These are phyloP conservation scores for Philopotamus ludificatus DNA, from an alignment of 1,140 invertebrate genomes.

Conservation along the genomic window DNA sequence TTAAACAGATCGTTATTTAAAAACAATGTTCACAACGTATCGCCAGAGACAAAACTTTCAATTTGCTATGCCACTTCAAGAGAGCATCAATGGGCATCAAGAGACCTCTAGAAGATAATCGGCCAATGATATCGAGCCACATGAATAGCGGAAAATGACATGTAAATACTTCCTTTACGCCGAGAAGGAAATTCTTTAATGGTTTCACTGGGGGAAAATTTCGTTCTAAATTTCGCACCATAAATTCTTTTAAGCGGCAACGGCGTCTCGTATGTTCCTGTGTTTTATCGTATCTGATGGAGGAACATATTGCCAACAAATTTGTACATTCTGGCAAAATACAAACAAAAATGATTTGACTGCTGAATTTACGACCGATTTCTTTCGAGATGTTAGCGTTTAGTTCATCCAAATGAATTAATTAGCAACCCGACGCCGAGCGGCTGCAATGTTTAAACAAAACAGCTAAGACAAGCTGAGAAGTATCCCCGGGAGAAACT, in stretches of 20 bases:
- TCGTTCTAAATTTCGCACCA: not conserved
- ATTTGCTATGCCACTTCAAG: no score
- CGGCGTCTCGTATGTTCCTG: not conserved
- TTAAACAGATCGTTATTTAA: no score
- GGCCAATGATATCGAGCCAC: not conserved
- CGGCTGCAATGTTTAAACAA: constrained; percentile 15
- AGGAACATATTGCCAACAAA: no score
- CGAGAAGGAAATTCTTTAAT: constrained; percentile 4
- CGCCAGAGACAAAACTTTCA: no score
- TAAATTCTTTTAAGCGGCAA: constrained; percentile 7
- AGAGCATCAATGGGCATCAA: no score
- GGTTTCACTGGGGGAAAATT: not conserved
- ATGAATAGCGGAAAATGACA: not conserved
- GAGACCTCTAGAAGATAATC: not conserved
- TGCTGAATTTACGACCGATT: no score
- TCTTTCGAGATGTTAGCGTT: not conserved
- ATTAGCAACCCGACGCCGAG: constrained; percentile 19
- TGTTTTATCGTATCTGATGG: constrained; percentile 8
- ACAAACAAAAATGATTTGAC: no score
- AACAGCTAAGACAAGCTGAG: constrained; percentile 18
- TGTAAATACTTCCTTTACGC: not conserved
- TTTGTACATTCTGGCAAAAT: no score
- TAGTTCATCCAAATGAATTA: constrained; percentile 15
- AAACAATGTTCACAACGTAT: no score
- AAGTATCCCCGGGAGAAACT: constrained; percentile 5